A percentile compares a stretch with the other conserved stretches of the same genome.
Evolutionary conservation across 2,888 invertebrate genomes (phyloP).

Genomic region (Elmis aenea): DNA sequence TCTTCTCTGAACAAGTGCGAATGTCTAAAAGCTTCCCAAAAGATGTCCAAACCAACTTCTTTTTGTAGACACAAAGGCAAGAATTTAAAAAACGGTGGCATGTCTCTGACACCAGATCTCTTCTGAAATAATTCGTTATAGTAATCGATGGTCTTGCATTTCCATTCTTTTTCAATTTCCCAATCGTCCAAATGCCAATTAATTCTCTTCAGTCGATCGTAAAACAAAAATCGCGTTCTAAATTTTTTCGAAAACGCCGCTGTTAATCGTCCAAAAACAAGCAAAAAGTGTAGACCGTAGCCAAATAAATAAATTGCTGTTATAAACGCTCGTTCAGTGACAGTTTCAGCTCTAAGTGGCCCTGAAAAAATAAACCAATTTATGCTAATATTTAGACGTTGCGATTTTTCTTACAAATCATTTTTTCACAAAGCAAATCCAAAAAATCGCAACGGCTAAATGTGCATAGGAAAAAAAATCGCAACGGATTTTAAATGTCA

Average conservation of each 20-base stretch:
- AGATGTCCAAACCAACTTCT: constrained; percentile 51
- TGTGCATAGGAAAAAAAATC: too few species aligned
- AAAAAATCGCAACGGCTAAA: too few species aligned
- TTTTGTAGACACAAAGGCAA: constrained; percentile 50
- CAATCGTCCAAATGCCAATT: constrained; percentile 14
- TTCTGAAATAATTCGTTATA: constrained; percentile 53
- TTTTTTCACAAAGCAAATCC: too few species aligned
- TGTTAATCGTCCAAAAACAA: constrained; percentile 22
- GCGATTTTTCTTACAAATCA: too few species aligned
- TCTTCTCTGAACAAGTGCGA: constrained; percentile 51
- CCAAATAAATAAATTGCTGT: constrained; percentile 17
- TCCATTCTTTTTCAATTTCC: constrained; percentile 12
- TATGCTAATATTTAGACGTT: too few species aligned
- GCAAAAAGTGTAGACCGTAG: constrained; percentile 18
- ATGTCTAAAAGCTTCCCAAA: constrained; percentile 51
- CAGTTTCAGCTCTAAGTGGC: constrained; percentile 7
- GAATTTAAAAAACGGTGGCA: constrained; percentile 45
- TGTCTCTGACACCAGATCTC: constrained; percentile 48
- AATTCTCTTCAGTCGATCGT: constrained; percentile 14
- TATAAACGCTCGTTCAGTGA: constrained; percentile 13
- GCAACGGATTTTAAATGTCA: too few species aligned
- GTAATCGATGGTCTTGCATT: constrained; percentile 33
- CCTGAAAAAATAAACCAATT: constrained; percentile 11
- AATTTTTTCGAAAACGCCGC: constrained; percentile 19
- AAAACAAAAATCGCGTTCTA: constrained; percentile 19